Evolutionary conservation across 1,140 invertebrate species (phyloP), one percentile per base, ranked within the genome.

Genomic region (Chironomus striatipennis): DNA sequence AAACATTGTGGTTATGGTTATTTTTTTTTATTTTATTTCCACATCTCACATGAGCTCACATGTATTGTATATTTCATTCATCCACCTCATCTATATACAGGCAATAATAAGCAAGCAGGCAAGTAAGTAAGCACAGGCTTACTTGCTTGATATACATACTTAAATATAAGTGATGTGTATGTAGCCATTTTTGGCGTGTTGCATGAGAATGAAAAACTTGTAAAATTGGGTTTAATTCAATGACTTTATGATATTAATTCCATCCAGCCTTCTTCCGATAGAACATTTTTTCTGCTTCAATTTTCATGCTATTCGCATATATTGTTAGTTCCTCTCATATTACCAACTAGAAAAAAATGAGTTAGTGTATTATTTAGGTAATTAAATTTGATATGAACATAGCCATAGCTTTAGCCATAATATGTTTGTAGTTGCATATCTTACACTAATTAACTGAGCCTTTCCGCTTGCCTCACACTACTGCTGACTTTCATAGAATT

Each of bases 151-250:
- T 34, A 34, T 34, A 34, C 24, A 5, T 34, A 34, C 24, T 34
- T 34, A 34, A 34, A 34, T 34, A 34, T 34, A 34, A 34, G 24
- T 34, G 24, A 34, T 34, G 24, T 34, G 24, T 57, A n/a, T 57
- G n/a, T 10, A 57, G 47, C 47, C 47, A 57, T 57, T 57, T 57
- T 57, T 57, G 47, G 47, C 47, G n/a, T 57, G 47, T 57, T 57
- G 47, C 47, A 57, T 57, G 47, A 57, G 47, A 57, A 57, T 2
- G n/a, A 57, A 57, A 57, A n/a, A 7, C 47, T 57, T 57, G 47
- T 57, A 57, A 57, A 57, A 57, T 57, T 34, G 24, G 24, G 24
- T 34, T 34, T 34, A 34, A 34, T 34, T 34, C 24, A 34, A 34
- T 34, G 24, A 34, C 24, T 34, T 34, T 34, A 34, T 34, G 24